Percentiles rank a stretch among this genome's conserved stretches.
Conservation (phyloP, 2,113 vertebrate species). For the Bos taurus region ARS-UCD2.0 NC_037339.1:46127001-46127500, state of each 20-base stretch:
- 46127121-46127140: neutral
- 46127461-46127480: neutral
- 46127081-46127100: neutral
- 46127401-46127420: neutral
- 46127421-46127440: neutral
- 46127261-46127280: neutral
- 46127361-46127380: fast-evolving
- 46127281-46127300: neutral
- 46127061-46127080: neutral
- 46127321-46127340: neutral
- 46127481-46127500: neutral
- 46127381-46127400: neutral
- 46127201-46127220: neutral
- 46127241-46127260: neutral
- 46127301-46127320: neutral
- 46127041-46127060: neutral
- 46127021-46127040: neutral
- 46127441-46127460: neutral
- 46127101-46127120: neutral
- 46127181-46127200: neutral
- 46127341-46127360: neutral
- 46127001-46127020: neutral
- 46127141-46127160: neutral
- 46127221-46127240: neutral
- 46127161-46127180: neutral